A percentile compares a stretch with the other conserved stretches of the same genome.
phyloP scores from a whole-genome alignment of 2,888 invertebrate genomes.

The Mimumesa dahlbomi region DNA sequence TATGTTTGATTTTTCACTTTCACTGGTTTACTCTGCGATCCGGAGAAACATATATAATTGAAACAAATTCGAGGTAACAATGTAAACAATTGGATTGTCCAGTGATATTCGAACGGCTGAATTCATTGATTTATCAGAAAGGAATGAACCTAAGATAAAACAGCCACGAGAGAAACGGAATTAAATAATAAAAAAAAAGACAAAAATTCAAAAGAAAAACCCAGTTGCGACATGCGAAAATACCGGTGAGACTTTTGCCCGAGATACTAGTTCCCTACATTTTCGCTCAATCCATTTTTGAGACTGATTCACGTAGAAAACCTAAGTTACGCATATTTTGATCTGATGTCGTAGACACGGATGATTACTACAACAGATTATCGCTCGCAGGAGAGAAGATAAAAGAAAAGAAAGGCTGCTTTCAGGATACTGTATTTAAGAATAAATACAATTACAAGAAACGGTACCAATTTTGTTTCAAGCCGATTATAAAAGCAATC shows the following conservation, averaged over 20 bases:
- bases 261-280: constrained; percentile 21
- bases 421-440: constrained; percentile 22
- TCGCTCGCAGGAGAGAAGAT: constrained; percentile 1
- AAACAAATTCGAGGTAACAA: no score
- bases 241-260: constrained; percentile 15
- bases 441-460: constrained; percentile 17
- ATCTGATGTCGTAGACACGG: constrained; percentile 29
- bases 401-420: constrained; percentile 16
- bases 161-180: no score
- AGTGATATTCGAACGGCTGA: neutral
- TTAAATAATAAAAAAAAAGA: neutral
- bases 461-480: constrained; percentile 7
- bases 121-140: constrained; percentile 7
- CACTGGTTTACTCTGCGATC: no score
- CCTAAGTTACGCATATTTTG: constrained; percentile 37
- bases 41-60: no score
- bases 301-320: constrained; percentile 57
- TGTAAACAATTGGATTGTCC: no score
- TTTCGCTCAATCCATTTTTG: constrained; percentile 56
- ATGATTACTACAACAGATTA: constrained; percentile 3
- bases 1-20: no score
- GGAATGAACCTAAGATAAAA: neutral
- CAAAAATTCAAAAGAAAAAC: neutral
- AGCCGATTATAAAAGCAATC: constrained; percentile 2
- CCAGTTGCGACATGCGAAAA: constrained; percentile 22